Evolutionary conservation across 2,797 vertebrate species (phyloP).

Genomic region (Squalus acanthias): DNA sequence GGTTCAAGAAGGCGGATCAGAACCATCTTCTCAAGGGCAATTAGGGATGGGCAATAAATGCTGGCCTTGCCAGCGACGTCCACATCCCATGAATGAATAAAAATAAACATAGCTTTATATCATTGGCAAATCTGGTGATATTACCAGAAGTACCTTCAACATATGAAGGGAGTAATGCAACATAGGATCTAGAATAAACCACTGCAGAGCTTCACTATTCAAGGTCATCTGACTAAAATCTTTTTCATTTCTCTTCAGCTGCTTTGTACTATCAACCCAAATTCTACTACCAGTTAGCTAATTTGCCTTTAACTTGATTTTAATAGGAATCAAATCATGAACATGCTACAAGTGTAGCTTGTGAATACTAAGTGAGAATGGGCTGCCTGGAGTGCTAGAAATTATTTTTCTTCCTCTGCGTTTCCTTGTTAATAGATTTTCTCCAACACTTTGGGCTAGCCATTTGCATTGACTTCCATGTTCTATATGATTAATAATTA

Average conservation of each 20-base stretch:
- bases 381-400: not conserved
- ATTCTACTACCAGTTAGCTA: not conserved
- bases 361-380: not conserved
- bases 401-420: not conserved
- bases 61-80: no score
- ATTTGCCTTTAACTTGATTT: conserved; percentile 4
- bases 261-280: not conserved
- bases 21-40: no score
- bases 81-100: no score
- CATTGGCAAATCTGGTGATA: not conserved
- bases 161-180: not conserved
- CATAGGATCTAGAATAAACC: not conserved
- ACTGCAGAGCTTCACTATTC: not conserved
- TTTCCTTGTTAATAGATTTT: not conserved
- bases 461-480: not conserved
- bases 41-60: no score
- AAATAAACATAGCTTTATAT: not conserved
- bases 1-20: no score
- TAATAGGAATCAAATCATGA: not conserved
- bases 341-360: not conserved
- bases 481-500: no score
- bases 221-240: not conserved
- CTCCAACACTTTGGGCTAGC: not conserved
- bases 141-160: not conserved
- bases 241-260: not conserved